Evolutionary conservation across 1,140 invertebrate species (phyloP).

Genomic region (Trigoniulus corallinus): DNA sequence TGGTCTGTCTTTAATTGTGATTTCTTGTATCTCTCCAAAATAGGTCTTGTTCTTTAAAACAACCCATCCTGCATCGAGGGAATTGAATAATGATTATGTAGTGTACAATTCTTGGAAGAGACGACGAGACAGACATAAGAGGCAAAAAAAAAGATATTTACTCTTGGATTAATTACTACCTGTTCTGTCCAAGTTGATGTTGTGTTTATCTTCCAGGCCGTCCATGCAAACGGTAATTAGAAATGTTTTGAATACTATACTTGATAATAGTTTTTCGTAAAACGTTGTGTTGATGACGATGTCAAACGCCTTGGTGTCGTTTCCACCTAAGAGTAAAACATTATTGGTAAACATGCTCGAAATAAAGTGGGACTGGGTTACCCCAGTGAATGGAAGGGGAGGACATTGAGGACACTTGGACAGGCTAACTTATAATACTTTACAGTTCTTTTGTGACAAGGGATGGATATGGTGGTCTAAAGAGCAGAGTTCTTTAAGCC

Average conservation of each 20-base stretch:
- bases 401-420: too few relatives aligned
- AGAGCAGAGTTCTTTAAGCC: too few relatives aligned
- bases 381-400: too few relatives aligned
- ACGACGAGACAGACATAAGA: not conserved
- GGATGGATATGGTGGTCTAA: too few relatives aligned
- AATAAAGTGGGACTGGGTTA: too few relatives aligned
- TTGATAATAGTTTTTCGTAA: slow-evolving; percentile 38
- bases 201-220: slow-evolving; percentile 54
- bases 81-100: slow-evolving; percentile 4
- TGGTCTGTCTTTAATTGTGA: slow-evolving; percentile 45
- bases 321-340: slow-evolving; percentile 30
- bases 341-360: not conserved
- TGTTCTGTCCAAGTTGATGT: slow-evolving; percentile 40
- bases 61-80: slow-evolving; percentile 28
- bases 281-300: slow-evolving; percentile 57
- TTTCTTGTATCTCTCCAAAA: slow-evolving; percentile 51
- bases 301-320: slow-evolving; percentile 50
- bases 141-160: not conserved
- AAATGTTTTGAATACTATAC: slow-evolving; percentile 51
- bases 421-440: too few relatives aligned
- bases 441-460: too few relatives aligned
- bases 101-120: too few relatives aligned
- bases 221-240: slow-evolving; percentile 55
- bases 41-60: slow-evolving; percentile 41
- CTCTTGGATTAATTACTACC: slow-evolving; percentile 24